Base-by-base conservation (phyloP, 2,888 invertebrate genomes). In the Anthophora plumipes region DNA sequence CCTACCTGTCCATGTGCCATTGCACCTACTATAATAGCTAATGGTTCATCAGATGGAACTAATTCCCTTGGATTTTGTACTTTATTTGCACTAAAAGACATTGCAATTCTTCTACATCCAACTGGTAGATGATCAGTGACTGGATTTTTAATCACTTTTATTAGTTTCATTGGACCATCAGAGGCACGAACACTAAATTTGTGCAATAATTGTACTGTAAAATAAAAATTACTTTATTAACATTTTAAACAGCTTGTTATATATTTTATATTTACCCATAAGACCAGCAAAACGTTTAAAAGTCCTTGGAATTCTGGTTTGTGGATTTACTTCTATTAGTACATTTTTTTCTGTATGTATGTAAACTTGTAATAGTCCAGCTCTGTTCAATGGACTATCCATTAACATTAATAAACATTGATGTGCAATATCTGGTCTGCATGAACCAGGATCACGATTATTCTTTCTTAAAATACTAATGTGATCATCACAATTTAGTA, bases 131-230 rank as follows among this genome's bases (percentile, higher is more conserved):
- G 99, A 92, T 98, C 96, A 8, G 97, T 97, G 0, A 99, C 95
- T 0, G 99, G 99, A 94, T 99, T 99, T 93, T 98, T 99, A 64
- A 99, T 98, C 5, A 98, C 98, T 95, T 98, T 98, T 85, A 99
- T 94, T 60, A 99, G 93, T 92, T 98, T 98, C 94, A 97, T 96
- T 0, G 97, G 96, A 0, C 97, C 97, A 92, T 98, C 98, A 69
- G 97, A 96, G 48, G 99, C 98, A 91, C 98, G 95, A 54, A 99
- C 98, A 70, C 97, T 96, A 92, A 98, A 97, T 93, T 99, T 99
- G 92, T 99, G 99, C 67, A 99, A 95, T 48, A 99, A 94, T 95
- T 99, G 99, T 67, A 99, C 99, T 98, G 94, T 84, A 95, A 95
- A 88, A 31, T n/a, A 50, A 0, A 20, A 63, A 12, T 31, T 31